phyloP scores from a whole-genome alignment of 2,113 vertebrate species.

The Trichomycterus rosablanca region DNA sequence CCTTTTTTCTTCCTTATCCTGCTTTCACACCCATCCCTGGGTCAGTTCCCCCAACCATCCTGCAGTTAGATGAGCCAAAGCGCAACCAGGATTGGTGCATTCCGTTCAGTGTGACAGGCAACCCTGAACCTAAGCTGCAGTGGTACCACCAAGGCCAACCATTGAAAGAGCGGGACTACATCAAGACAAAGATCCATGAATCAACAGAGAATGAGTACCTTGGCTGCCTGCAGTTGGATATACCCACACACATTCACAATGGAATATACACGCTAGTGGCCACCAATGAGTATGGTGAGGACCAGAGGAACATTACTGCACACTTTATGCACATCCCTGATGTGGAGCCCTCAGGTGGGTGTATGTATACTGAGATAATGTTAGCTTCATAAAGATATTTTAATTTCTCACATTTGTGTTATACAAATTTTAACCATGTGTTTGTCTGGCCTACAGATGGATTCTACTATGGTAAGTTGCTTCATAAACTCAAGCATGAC shows the following conservation, averaged over 20 bases:
- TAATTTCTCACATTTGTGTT: not conserved
- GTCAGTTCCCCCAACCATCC: slow-evolving; percentile 89
- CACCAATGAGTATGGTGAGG: slow-evolving; percentile 81
- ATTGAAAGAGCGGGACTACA: slow-evolving; percentile 83
- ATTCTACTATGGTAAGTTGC: slow-evolving; percentile 57
- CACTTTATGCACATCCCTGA: slow-evolving; percentile 85
- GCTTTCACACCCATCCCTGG: slow-evolving; percentile 60
- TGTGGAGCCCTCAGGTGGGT: slow-evolving; percentile 61
- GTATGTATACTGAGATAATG: not conserved
- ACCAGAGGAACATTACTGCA: slow-evolving; percentile 79
- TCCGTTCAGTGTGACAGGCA: slow-evolving; percentile 92
- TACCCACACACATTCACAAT: slow-evolving; percentile 94
- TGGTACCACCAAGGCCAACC: slow-evolving; percentile 83
- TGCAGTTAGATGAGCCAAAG: slow-evolving; percentile 79
- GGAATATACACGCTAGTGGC: slow-evolving; percentile 87
- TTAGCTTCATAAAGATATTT: not conserved
- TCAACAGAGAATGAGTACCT: slow-evolving; percentile 85
- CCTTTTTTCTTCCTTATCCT: slow-evolving; percentile 51
- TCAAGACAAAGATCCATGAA: slow-evolving; percentile 85
- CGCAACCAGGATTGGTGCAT: slow-evolving; percentile 96
- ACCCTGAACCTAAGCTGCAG: slow-evolving; percentile 83
- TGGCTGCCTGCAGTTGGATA: slow-evolving; percentile 91
- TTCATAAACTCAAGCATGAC: not conserved
- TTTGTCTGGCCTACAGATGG: slow-evolving; percentile 42
- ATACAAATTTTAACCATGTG: slow-evolving; percentile 16